Conservation (phyloP, 2,797 vertebrate genomes). For the Eurystomus glaucurus region DNA sequence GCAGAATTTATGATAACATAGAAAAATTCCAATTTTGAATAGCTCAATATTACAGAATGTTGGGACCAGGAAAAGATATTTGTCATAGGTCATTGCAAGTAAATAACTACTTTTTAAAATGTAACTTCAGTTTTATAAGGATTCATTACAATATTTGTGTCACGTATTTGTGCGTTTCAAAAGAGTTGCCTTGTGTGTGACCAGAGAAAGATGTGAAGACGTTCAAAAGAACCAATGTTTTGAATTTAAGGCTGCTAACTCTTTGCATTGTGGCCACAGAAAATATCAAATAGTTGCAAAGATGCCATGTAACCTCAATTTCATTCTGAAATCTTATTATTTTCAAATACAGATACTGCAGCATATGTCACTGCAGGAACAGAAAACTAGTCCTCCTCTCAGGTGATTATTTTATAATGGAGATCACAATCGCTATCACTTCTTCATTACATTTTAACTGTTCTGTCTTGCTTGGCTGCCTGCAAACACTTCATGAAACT, state of each 20-base stretch:
- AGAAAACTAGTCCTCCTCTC: neutral
- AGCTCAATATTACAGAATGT: neutral
- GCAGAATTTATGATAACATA: neutral
- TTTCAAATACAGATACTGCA: neutral
- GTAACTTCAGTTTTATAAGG: neutral
- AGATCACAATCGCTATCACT: neutral
- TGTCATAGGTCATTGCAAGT: neutral
- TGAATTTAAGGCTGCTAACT: neutral
- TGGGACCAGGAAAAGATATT: neutral
- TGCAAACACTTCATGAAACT: neutral
- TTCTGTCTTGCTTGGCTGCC: neutral
- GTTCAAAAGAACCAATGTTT: neutral
- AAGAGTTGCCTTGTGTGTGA: neutral
- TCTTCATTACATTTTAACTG: constrained; percentile 17
- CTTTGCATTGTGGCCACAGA: neutral
- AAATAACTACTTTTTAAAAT: neutral
- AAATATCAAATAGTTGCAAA: neutral
- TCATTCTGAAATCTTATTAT: neutral
- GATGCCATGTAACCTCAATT: neutral
- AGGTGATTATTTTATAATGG: neutral
- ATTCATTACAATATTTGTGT: neutral
- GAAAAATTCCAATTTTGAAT: neutral
- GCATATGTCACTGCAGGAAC: neutral
- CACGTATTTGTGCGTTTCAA: neutral
- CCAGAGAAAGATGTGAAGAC: neutral